Conservation (phyloP, 2,888 invertebrate species). For the Uloborus plumipes region DNA sequence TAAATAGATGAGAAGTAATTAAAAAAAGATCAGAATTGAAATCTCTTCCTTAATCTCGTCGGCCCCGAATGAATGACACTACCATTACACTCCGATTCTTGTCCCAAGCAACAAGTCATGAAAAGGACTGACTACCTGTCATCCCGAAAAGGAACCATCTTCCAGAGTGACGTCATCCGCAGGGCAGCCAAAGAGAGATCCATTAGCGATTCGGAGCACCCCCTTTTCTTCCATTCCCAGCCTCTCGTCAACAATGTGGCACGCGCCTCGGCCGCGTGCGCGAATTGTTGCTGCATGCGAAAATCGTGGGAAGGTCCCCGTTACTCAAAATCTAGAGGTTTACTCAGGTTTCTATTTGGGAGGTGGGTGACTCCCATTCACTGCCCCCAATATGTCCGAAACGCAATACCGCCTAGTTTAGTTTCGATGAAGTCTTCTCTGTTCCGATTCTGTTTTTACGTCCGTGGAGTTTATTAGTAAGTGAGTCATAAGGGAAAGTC, state of each 20-base stretch:
- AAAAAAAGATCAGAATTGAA: no score
- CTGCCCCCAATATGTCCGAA: no score
- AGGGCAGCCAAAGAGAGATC: background rate
- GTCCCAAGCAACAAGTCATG: slow-evolving; percentile 38
- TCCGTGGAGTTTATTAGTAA: no score
- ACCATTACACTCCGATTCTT: background rate
- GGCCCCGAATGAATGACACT: no score
- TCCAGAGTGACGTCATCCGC: slow-evolving; percentile 42
- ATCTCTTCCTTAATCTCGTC: no score
- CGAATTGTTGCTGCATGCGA: slow-evolving; percentile 23
- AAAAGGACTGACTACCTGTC: slow-evolving; percentile 35
- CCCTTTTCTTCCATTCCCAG: slow-evolving; percentile 17
- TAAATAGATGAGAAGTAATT: no score
- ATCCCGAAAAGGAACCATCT: background rate
- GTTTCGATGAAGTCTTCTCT: no score
- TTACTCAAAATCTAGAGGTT: slow-evolving; percentile 10
- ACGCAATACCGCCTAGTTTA: no score
- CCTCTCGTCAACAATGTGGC: slow-evolving; percentile 31
- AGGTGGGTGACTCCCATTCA: no score
- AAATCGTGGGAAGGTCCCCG: slow-evolving; percentile 47
- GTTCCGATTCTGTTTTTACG: no score
- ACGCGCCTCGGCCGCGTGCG: slow-evolving; percentile 36
- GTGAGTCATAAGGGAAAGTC: no score
- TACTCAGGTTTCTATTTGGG: slow-evolving; percentile 42
- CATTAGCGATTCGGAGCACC: slow-evolving; percentile 1